A percentile compares a stretch with the other conserved stretches of the same genome.
Evolutionary conservation across 2,797 vertebrate species (phyloP).

Genomic region (Cossypha niveicapilla): DNA sequence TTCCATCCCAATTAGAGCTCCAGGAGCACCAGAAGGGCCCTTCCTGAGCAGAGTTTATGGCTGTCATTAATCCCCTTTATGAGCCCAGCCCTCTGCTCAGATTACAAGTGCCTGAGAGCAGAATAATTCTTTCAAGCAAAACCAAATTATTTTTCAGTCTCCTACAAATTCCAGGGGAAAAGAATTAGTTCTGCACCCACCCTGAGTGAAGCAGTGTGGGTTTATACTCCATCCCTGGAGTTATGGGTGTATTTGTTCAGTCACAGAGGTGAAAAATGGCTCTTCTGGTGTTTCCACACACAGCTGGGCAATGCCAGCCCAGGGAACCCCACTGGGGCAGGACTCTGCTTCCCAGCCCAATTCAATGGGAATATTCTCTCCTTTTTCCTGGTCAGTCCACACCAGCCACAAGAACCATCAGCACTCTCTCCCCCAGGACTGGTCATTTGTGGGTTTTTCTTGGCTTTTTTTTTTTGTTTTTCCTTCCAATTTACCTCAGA

Average conservation of each 20-base stretch:
- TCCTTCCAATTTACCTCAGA: not conserved
- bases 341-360: not conserved
- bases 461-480: not conserved
- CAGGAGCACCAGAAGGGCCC: not conserved
- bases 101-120: conserved; percentile 11
- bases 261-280: not conserved
- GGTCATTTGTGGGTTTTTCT: not conserved
- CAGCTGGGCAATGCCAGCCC: not conserved
- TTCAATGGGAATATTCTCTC: not conserved
- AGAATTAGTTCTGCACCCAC: not conserved
- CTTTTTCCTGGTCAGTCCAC: not conserved
- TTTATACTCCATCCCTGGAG: not conserved
- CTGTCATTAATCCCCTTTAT: conserved; percentile 32
- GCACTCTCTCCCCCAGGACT: not conserved
- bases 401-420: not conserved
- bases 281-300: not conserved
- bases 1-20: conserved; percentile 7
- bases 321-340: not conserved
- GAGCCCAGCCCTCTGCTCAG: conserved; percentile 1
- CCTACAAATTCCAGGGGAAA: not conserved
- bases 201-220: not conserved
- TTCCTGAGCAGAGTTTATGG: conserved; percentile 9
- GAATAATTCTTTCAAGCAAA: conserved; percentile 2
- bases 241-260: not conserved
- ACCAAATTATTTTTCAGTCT: conserved; percentile 4